Evolutionary conservation across 2,888 invertebrate genomes (phyloP).

Genomic region (Chloromyia formosa): DNA sequence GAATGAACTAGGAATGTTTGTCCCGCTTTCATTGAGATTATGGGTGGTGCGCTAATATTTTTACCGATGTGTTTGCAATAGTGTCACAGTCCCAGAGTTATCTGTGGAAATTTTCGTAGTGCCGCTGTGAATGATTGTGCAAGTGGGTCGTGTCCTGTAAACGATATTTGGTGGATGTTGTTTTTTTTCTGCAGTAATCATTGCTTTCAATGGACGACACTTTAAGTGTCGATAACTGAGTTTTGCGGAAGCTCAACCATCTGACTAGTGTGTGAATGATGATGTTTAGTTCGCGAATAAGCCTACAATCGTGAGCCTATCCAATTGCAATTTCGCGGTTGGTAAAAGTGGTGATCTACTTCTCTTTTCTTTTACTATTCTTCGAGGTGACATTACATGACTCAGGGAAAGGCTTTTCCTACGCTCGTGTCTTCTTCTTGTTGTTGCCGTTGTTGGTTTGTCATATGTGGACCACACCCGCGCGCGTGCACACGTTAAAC

Average conservation of each 20-base stretch:
- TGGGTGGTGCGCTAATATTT: background rate
- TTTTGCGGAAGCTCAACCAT: too few species aligned
- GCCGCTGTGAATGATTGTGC: constrained; percentile 4
- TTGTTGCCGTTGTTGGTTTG: constrained; percentile 1
- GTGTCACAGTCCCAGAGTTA: background rate
- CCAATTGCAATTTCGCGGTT: background rate
- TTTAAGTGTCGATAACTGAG: too few species aligned
- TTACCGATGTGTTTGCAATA: background rate
- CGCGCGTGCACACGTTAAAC: constrained; percentile 60
- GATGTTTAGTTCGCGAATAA: background rate
- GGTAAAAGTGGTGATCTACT: background rate
- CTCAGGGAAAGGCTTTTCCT: constrained; percentile 37
- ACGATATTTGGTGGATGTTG: constrained; percentile 23
- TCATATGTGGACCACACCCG: constrained; percentile 61
- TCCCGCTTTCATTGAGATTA: background rate
- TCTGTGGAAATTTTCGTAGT: too few species aligned
- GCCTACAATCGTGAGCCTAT: background rate
- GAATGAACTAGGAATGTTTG: background rate
- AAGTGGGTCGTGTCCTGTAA: constrained; percentile 1
- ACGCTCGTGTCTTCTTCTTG: constrained; percentile 8
- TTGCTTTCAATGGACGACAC: too few species aligned
- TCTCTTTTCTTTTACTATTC: constrained; percentile 17
- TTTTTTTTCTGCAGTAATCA: background rate
- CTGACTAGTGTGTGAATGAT: background rate
- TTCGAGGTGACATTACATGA: constrained; percentile 40